Percentiles rank a stretch among this genome's conserved stretches.
Conservation (phyloP, 2,888 invertebrate genomes). For the Octonoba sinensis region DNA sequence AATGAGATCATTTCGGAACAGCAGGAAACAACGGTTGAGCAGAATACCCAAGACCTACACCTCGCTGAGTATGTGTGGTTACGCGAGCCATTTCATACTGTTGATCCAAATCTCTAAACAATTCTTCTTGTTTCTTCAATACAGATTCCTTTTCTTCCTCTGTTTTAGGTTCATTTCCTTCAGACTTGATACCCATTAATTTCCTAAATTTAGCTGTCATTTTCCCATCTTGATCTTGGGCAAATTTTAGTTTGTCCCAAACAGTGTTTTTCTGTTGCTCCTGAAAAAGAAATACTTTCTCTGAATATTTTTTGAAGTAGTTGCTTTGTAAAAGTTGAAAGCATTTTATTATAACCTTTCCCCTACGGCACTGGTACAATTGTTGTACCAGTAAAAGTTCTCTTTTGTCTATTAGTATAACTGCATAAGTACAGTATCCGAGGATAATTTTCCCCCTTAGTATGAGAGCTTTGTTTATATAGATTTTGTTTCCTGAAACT, state of each 20-base stretch:
- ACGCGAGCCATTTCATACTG: constrained; percentile 96
- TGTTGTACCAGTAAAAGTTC: no score
- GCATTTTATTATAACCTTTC: no score
- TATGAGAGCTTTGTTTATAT: no score
- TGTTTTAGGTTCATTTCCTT: constrained; percentile 13
- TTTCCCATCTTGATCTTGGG: constrained; percentile 91
- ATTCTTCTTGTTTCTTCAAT: constrained; percentile 72
- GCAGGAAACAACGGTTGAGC: constrained; percentile 59
- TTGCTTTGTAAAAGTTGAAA: no score
- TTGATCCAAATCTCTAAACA: constrained; percentile 93
- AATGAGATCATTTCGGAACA: constrained; percentile 29
- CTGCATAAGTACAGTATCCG: no score
- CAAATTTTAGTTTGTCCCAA: constrained; percentile 89
- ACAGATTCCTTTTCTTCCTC: constrained; percentile 66
- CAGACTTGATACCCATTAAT: constrained; percentile 92
- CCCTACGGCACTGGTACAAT: no score
- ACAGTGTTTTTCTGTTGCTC: constrained; percentile 72
- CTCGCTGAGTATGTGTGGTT: constrained; percentile 94
- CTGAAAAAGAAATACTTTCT: constrained; percentile 2
- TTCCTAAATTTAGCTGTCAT: constrained; percentile 95
- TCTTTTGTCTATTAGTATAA: no score
- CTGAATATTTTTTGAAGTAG: no score
- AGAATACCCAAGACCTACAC: constrained; percentile 74
- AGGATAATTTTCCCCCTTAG: no score
- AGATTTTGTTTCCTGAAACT: no score